A percentile compares a stretch with the other conserved stretches of the same genome.
These are phyloP conservation scores for Atherinosoma microstoma DNA, from an alignment of 2,797 vertebrate genomes.

Conservation along the genomic window DNA sequence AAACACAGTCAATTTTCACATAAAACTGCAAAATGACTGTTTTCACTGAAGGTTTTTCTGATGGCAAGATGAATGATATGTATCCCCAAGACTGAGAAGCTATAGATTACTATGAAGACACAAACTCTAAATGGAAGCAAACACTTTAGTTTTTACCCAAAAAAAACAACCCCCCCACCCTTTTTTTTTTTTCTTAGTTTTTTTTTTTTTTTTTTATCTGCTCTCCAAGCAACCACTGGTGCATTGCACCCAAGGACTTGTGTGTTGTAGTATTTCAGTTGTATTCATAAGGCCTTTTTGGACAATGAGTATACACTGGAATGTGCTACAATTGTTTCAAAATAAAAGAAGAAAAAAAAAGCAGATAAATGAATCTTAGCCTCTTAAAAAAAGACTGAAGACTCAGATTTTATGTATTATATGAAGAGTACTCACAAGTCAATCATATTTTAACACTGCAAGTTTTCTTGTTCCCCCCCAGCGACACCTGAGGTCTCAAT, in stretches of 20 bases:
- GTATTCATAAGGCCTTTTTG: constrained; percentile 75
- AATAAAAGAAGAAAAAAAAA: constrained; percentile 31
- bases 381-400: constrained; percentile 36
- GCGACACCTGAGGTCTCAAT: constrained; percentile 18
- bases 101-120: constrained; percentile 23
- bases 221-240: constrained; percentile 54
- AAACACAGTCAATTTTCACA: constrained; percentile 17
- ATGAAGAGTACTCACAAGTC: constrained; percentile 41
- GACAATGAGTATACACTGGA: constrained; percentile 72
- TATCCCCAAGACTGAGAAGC: constrained; percentile 13
- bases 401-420: constrained; percentile 20
- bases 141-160: constrained; percentile 26
- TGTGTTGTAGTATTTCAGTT: constrained; percentile 50
- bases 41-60: not conserved
- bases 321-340: constrained; percentile 72
- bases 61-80: constrained; percentile 48
- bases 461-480: constrained; percentile 16
- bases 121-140: constrained; percentile 42
- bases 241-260: constrained; percentile 60
- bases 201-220: constrained; percentile 5
- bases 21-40: constrained; percentile 13
- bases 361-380: constrained; percentile 33
- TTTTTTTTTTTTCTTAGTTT: not conserved
- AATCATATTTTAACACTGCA: constrained; percentile 58
- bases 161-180: not conserved